Evolutionary conservation across 2,888 invertebrate genomes (phyloP).

Genomic region (Andrena camellia): DNA sequence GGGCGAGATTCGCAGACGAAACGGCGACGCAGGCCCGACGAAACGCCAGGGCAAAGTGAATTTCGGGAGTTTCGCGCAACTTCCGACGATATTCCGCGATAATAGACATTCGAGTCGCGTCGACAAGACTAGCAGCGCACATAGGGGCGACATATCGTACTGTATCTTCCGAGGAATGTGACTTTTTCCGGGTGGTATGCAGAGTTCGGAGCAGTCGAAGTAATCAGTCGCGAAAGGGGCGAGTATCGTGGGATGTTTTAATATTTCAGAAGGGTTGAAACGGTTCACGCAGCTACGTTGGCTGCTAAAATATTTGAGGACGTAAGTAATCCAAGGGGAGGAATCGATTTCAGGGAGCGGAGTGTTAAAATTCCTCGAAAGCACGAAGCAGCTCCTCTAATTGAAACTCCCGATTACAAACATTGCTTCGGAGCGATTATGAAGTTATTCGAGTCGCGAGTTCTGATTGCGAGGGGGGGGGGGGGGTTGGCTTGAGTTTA

Average conservation of each 20-base stretch:
- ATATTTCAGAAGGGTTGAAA: neutral
- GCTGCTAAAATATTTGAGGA: slow-evolving; percentile 42
- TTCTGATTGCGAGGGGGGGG: slow-evolving; percentile 57
- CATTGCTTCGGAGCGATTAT: slow-evolving; percentile 62
- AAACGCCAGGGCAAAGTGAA: slow-evolving; percentile 46
- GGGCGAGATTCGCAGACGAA: slow-evolving; percentile 18
- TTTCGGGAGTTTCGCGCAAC: slow-evolving; percentile 52
- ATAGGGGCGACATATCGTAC: neutral
- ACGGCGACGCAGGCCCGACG: slow-evolving; percentile 23
- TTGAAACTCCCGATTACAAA: slow-evolving; percentile 67
- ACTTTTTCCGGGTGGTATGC: neutral
- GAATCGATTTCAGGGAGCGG: slow-evolving; percentile 42
- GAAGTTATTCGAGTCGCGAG: slow-evolving; percentile 64
- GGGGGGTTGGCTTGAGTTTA: slow-evolving; percentile 51
- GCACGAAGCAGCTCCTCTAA: slow-evolving; percentile 52
- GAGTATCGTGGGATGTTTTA: neutral
- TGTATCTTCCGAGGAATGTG: neutral
- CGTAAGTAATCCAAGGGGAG: slow-evolving; percentile 51
- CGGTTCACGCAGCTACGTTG: neutral
- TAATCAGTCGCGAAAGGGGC: neutral
- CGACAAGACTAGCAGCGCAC: too few species aligned
- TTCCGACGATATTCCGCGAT: slow-evolving; percentile 42
- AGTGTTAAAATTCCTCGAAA: slow-evolving; percentile 60
- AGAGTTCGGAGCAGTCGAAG: too few species aligned
- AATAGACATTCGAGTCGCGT: slow-evolving; percentile 21